phyloP scores from a whole-genome alignment of 1,140 invertebrate genomes.

The Diorhabda elongata region DNA sequence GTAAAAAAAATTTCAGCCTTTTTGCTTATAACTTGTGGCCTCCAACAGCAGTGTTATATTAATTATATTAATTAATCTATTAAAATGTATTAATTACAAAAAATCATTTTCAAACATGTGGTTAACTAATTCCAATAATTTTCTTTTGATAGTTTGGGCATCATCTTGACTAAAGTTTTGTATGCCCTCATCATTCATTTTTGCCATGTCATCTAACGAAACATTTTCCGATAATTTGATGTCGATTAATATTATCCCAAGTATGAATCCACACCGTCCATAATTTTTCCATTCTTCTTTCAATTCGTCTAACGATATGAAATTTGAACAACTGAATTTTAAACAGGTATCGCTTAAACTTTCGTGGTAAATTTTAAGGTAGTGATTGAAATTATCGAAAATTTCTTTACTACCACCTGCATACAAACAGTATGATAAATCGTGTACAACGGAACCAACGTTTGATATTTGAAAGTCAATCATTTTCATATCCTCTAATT shows the following conservation, averaged over 20 bases:
- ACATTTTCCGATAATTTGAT: background rate
- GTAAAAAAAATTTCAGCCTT: no score
- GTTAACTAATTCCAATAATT: background rate
- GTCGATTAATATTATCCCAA: slow-evolving; percentile 9
- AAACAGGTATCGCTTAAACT: slow-evolving; percentile 46
- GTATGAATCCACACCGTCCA: slow-evolving; percentile 39
- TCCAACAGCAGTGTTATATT: no score
- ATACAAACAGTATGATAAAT: slow-evolving; percentile 56
- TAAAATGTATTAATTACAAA: background rate
- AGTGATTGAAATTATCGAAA: slow-evolving; percentile 47
- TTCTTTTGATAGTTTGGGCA: background rate
- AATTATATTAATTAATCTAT: no score
- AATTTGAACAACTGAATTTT: slow-evolving; percentile 46
- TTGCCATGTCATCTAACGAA: background rate
- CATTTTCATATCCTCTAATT: slow-evolving; percentile 16
- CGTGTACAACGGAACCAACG: slow-evolving; percentile 54
- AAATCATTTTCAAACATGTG: background rate
- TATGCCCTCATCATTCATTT: background rate
- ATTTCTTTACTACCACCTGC: slow-evolving; percentile 51
- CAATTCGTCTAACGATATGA: slow-evolving; percentile 48
- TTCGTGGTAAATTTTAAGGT: slow-evolving; percentile 54
- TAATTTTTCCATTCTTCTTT: slow-evolving; percentile 43
- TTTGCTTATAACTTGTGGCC: no score
- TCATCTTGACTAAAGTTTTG: background rate
- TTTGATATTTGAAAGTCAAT: slow-evolving; percentile 56